Conservation (phyloP, 1,140 invertebrate genomes). For the Akabosia matsudoensis region DNA sequence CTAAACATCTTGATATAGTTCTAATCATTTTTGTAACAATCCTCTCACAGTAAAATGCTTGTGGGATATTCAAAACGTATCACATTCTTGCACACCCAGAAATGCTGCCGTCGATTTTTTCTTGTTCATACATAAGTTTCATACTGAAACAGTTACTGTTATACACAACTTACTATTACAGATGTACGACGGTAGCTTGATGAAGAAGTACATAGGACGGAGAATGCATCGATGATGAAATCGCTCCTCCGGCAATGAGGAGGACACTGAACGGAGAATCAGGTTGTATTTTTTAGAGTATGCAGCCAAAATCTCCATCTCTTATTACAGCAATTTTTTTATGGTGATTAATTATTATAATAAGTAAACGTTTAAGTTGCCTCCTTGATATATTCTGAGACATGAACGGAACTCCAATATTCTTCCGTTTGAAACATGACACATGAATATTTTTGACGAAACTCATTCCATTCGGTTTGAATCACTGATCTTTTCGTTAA, state of each 20-base stretch:
- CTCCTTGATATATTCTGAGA: too few species aligned
- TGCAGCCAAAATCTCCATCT: background rate
- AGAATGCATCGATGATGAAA: background rate
- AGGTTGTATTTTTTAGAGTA: background rate
- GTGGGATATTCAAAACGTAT: background rate
- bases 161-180: too few species aligned
- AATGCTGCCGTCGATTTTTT: background rate
- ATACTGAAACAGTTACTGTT: too few species aligned
- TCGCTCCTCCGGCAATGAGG: background rate
- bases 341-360: too few species aligned
- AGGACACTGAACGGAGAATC: background rate
- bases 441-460: too few species aligned
- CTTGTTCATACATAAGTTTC: too few species aligned
- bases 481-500: too few species aligned
- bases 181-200: background rate
- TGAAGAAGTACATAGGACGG: background rate
- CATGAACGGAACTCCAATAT: too few species aligned
- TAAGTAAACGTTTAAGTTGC: too few species aligned
- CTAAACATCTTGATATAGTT: background rate
- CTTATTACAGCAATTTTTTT: background rate
- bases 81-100: background rate
- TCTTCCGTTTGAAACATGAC: too few species aligned
- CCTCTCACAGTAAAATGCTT: background rate
- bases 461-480: too few species aligned
- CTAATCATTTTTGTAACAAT: background rate